Percentiles rank a stretch among this genome's conserved stretches.
phyloP scores from a whole-genome alignment of 2,888 invertebrate genomes.

The Caenorhabditis sinica region DNA sequence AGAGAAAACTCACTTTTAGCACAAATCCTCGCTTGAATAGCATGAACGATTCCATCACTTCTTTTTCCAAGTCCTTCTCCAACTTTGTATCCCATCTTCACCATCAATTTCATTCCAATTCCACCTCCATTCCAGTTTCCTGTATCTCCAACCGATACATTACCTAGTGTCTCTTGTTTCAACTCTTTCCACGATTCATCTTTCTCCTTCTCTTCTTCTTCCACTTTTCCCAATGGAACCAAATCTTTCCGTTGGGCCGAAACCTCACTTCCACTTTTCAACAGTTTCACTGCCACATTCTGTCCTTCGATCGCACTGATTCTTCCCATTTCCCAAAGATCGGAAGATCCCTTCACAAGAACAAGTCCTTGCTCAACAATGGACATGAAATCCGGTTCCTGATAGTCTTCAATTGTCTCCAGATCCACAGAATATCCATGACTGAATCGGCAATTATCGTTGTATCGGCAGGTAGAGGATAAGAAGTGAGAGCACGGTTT shows the following conservation, averaged over 20 bases:
- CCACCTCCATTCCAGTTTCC: slow-evolving; percentile 75
- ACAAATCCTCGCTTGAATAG: slow-evolving; percentile 72
- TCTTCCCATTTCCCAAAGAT: slow-evolving; percentile 74
- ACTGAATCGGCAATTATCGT: slow-evolving; percentile 69
- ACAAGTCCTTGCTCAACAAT: slow-evolving; percentile 63
- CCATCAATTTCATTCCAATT: slow-evolving; percentile 74
- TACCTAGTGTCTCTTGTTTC: slow-evolving; percentile 58
- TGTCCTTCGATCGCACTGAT: slow-evolving; percentile 69
- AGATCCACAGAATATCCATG: slow-evolving; percentile 72
- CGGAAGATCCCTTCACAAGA: slow-evolving; percentile 54
- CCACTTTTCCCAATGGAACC: slow-evolving; percentile 60
- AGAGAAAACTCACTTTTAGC: slow-evolving; percentile 67
- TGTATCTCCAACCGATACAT: slow-evolving; percentile 62
- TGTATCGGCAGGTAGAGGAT: slow-evolving; percentile 66
- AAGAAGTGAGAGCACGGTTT: slow-evolving; percentile 71
- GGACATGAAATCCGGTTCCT: slow-evolving; percentile 66
- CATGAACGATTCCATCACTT: slow-evolving; percentile 76
- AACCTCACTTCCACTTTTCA: slow-evolving; percentile 67
- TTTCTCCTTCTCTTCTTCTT: slow-evolving; percentile 34
- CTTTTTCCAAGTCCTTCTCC: slow-evolving; percentile 75
- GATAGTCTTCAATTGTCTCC: slow-evolving; percentile 66
- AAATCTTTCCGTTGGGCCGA: slow-evolving; percentile 36
- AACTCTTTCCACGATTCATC: slow-evolving; percentile 67
- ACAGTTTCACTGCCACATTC: slow-evolving; percentile 70
- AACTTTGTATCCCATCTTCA: slow-evolving; percentile 75